Percentiles rank a stretch among this genome's conserved stretches.
Evolutionary conservation across 2,888 invertebrate species (phyloP).

Genomic region (Gandaritis pyraliata): DNA sequence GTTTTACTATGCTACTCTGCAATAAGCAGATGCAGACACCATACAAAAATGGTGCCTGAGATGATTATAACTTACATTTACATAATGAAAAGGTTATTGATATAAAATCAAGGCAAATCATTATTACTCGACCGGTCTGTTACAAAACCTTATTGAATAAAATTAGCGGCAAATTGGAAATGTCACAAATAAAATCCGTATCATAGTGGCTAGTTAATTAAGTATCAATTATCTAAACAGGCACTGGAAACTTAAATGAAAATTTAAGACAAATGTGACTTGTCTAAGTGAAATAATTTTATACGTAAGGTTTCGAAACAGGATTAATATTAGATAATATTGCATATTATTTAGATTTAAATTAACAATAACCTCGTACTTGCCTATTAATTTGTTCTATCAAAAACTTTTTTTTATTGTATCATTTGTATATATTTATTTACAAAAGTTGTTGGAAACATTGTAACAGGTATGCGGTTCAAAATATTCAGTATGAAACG

Average conservation of each 20-base stretch:
- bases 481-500: no score
- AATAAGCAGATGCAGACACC: conserved; percentile 30
- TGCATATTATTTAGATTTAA: background rate
- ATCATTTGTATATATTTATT: no score
- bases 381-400: no score
- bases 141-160: conserved; percentile 20
- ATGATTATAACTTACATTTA: conserved; percentile 14
- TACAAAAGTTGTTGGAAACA: no score
- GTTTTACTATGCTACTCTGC: conserved; percentile 8
- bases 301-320: conserved; percentile 19
- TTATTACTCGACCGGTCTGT: conserved; percentile 6
- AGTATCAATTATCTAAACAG: background rate
- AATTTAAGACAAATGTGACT: background rate
- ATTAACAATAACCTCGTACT: background rate
- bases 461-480: no score
- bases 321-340: background rate
- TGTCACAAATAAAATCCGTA: background rate
- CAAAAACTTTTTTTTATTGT: no score
- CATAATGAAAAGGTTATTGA: background rate
- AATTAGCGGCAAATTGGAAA: conserved; percentile 4
- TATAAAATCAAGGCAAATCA: background rate
- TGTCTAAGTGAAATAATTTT: conserved; percentile 6
- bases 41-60: conserved; percentile 22
- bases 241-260: background rate
- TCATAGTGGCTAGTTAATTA: background rate